Evolutionary conservation across 2,888 invertebrate genomes (phyloP).

Genomic region (Chalcis sispes): DNA sequence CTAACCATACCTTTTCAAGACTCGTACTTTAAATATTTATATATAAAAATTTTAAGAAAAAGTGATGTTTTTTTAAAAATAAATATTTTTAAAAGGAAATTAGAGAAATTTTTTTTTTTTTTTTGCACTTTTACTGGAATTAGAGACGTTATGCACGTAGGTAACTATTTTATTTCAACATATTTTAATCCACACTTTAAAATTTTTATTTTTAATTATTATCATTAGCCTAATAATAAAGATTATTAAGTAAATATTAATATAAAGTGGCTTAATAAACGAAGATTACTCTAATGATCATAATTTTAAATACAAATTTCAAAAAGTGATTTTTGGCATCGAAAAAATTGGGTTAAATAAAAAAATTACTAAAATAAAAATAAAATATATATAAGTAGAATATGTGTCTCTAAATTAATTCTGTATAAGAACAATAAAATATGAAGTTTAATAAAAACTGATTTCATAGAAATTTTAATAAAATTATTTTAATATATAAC

Average conservation of each 20-base stretch:
- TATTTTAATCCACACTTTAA: no score
- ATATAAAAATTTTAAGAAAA: conserved; percentile 5
- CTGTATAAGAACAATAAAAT: conserved; percentile 1
- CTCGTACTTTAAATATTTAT: conserved; percentile 17
- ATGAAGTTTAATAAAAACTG: conserved; percentile 9
- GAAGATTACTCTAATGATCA: no score
- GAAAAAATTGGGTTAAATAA: conserved; percentile 18
- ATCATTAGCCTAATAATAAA: no score
- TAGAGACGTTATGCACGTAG: conserved; percentile 23
- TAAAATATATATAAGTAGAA: conserved; percentile 1
- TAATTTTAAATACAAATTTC: background rate
- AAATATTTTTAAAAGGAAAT: conserved; percentile 16
- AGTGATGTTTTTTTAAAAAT: conserved; percentile 11
- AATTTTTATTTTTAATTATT: no score
- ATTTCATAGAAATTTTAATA: conserved; percentile 28
- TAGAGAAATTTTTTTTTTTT: conserved; percentile 20
- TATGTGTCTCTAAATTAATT: conserved; percentile 30
- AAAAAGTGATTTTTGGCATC: background rate
- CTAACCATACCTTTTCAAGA: no score
- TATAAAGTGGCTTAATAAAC: no score
- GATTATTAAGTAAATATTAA: no score
- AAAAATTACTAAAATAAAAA: conserved; percentile 31
- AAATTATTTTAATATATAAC: conserved; percentile 39
- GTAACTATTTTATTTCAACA: no score
- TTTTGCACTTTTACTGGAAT: conserved; percentile 26